Percentiles rank a stretch among this genome's conserved stretches.
phyloP scores from a whole-genome alignment of 1,140 invertebrate species.

The Dendrolimus punctatus region DNA sequence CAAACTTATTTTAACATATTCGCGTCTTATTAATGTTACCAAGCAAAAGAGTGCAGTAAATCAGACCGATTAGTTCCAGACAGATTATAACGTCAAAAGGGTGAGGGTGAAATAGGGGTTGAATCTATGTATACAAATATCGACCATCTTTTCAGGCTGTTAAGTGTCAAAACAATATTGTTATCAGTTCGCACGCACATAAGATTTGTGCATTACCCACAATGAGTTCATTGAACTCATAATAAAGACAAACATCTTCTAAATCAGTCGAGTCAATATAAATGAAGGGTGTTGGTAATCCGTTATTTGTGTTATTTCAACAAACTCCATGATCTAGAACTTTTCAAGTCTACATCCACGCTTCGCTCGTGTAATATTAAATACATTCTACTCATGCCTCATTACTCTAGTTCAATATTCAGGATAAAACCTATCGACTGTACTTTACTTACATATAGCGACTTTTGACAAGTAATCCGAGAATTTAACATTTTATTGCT shows the following conservation, averaged over 20 bases:
- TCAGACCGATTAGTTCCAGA: constrained; percentile 57
- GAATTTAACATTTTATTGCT: no score
- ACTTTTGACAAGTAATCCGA: no score
- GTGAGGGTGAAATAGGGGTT: constrained; percentile 33
- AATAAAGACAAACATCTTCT: background rate
- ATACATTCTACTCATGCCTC: no score
- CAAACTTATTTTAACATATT: constrained; percentile 10
- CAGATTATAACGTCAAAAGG: constrained; percentile 38
- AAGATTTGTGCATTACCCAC: constrained; percentile 9
- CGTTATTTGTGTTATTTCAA: no score
- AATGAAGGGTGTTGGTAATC: no score
- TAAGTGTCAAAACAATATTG: constrained; percentile 9
- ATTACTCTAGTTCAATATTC: no score
- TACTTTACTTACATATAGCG: no score
- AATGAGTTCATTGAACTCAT: constrained; percentile 35
- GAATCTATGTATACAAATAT: constrained; percentile 11
- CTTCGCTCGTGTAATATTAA: no score
- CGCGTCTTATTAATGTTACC: constrained; percentile 26
- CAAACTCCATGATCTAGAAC: no score
- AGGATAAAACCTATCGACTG: no score
- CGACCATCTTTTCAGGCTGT: constrained; percentile 8
- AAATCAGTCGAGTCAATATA: no score
- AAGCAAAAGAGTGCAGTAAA: constrained; percentile 31
- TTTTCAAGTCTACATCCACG: no score
- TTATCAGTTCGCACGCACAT: constrained; percentile 18